Evolutionary conservation across 2,113 vertebrate species (phyloP).

Genomic region (Raja brachyura): DNA sequence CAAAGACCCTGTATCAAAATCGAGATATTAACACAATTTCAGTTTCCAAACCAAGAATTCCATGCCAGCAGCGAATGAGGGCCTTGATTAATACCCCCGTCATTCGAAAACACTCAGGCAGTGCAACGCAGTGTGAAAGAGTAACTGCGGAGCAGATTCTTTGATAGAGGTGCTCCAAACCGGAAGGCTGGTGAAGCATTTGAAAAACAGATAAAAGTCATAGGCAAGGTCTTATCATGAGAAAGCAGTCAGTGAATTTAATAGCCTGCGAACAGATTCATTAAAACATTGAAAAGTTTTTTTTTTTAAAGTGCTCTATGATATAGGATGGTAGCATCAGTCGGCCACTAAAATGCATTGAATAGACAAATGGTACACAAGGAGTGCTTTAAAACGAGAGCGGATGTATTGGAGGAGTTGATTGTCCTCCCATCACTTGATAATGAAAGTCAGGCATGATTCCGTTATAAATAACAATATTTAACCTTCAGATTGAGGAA

Average conservation of each 20-base stretch:
- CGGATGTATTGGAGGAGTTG: not conserved
- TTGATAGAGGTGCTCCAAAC: not conserved
- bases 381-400: not conserved
- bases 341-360: not conserved
- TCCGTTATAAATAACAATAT: not conserved
- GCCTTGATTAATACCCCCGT: not conserved
- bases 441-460: not conserved
- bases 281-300: not conserved
- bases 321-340: not conserved
- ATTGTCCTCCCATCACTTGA: not conserved
- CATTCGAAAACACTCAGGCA: not conserved
- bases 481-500: not conserved
- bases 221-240: not conserved
- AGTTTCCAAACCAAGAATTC: too few relatives aligned
- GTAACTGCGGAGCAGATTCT: not conserved
- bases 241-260: conserved; percentile 8
- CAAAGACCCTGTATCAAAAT: too few relatives aligned
- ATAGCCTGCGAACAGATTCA: not conserved
- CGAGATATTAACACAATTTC: too few relatives aligned
- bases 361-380: not conserved
- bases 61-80: not conserved
- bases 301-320: not conserved
- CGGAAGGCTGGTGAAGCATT: not conserved
- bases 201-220: not conserved
- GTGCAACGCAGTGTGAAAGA: not conserved